Conservation (phyloP, 2,888 invertebrate species). For the Rhingia campestris region DNA sequence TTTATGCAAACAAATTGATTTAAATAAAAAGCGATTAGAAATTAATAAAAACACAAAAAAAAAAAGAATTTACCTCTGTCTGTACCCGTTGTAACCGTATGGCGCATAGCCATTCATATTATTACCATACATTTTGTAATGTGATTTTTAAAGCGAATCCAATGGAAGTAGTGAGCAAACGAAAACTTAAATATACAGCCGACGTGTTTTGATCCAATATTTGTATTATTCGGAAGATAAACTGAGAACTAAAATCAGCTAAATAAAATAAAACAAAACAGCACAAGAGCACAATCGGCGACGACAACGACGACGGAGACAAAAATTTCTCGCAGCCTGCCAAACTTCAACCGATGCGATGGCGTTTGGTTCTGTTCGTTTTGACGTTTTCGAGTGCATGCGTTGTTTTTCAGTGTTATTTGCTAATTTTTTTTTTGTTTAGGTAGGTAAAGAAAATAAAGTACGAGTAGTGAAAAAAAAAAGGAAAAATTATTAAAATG, state of each 20-base stretch:
- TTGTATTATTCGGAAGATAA: constrained; percentile 13
- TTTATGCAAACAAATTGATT: constrained; percentile 3
- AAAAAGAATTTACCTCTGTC: constrained; percentile 77
- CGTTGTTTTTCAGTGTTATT: constrained; percentile 24
- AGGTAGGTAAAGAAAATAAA: not conserved
- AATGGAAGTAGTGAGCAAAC: constrained; percentile 37
- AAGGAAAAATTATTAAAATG: constrained; percentile 4
- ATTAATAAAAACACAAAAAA: constrained; percentile 40
- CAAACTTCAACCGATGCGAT: constrained; percentile 58
- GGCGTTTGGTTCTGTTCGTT: constrained; percentile 67
- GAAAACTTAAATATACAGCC: constrained; percentile 37
- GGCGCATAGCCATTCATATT: constrained; percentile 78
- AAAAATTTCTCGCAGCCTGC: constrained; percentile 33
- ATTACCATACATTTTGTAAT: constrained; percentile 77
- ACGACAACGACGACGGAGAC: constrained; percentile 48
- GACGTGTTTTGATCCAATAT: constrained; percentile 32
- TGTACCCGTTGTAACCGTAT: constrained; percentile 78
- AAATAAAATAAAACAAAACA: constrained; percentile 63
- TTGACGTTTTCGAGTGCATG: constrained; percentile 50
- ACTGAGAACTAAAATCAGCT: constrained; percentile 50
- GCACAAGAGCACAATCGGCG: constrained; percentile 56
- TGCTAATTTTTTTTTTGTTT: constrained; percentile 5
- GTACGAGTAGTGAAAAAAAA: not conserved
- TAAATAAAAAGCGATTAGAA: constrained; percentile 18
- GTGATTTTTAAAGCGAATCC: constrained; percentile 37